Evolutionary conservation across 2,888 invertebrate genomes (phyloP).

Genomic region (Galeruca laticollis): DNA sequence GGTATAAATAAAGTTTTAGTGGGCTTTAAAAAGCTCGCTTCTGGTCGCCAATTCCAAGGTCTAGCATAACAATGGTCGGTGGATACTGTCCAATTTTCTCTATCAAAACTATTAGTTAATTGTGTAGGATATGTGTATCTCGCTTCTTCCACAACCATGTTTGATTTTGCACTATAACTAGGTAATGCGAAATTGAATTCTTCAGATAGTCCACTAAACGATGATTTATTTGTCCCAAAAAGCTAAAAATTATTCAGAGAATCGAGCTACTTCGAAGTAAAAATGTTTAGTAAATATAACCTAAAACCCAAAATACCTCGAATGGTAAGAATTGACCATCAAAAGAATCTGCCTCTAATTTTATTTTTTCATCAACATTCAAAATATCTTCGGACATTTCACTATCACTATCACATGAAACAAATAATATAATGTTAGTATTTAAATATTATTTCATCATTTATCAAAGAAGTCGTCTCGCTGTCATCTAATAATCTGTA

Average conservation of each 20-base stretch:
- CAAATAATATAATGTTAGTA: not conserved
- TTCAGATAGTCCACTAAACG: slow-evolving; percentile 25
- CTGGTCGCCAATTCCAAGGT: slow-evolving; percentile 77
- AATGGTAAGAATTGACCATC: slow-evolving; percentile 28
- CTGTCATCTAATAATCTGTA: not conserved
- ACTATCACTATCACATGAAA: not conserved
- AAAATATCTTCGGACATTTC: slow-evolving; percentile 42
- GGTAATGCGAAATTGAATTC: slow-evolving; percentile 41
- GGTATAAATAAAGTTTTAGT: slow-evolving; percentile 69
- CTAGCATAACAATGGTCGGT: slow-evolving; percentile 82
- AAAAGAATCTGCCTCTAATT: slow-evolving; percentile 19
- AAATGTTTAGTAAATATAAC: slow-evolving; percentile 27
- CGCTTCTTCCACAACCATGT: slow-evolving; percentile 49
- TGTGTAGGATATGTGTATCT: slow-evolving; percentile 53
- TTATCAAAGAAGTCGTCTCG: not conserved
- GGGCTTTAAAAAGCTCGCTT: slow-evolving; percentile 73
- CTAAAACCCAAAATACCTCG: slow-evolving; percentile 33
- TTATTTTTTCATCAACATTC: slow-evolving; percentile 35
- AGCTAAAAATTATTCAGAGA: slow-evolving; percentile 32
- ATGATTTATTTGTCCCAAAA: slow-evolving; percentile 23
- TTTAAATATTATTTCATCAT: not conserved
- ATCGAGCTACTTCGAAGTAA: slow-evolving; percentile 2
- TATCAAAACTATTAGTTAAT: slow-evolving; percentile 52
- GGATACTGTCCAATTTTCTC: slow-evolving; percentile 63
- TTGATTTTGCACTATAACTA: slow-evolving; percentile 33